Evolutionary conservation across 2,113 vertebrate species (phyloP).

Genomic region (Caretta caretta): DNA sequence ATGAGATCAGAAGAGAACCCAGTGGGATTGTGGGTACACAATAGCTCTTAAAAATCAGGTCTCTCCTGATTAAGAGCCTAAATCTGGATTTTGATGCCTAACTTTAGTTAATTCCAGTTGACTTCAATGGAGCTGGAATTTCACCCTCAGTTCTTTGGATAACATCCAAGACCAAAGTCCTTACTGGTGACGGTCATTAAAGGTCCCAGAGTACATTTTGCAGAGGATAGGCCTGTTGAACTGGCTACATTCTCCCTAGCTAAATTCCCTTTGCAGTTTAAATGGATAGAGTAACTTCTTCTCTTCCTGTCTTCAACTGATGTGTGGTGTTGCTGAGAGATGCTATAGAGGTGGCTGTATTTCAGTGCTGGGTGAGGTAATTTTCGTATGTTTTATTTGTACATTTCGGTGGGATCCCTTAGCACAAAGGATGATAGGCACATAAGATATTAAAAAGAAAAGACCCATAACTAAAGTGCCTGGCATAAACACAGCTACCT

Average conservation of each 20-base stretch:
- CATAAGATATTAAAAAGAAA: not conserved
- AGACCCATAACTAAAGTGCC: not conserved
- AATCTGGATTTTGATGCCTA: not conserved
- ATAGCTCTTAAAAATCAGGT: not conserved
- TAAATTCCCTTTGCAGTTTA: conserved; percentile 64
- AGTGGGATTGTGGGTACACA: not conserved
- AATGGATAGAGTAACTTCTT: conserved; percentile 22
- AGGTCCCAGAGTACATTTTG: conserved; percentile 18
- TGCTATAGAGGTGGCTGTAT: not conserved
- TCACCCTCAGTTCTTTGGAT: conserved; percentile 29
- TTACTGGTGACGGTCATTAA: conserved; percentile 22
- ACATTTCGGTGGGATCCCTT: not conserved
- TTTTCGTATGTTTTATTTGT: not conserved
- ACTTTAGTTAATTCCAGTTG: not conserved
- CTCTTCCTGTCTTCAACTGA: not conserved
- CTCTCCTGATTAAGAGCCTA: not conserved
- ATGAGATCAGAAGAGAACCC: too few relatives aligned
- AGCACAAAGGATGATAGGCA: accelerated
- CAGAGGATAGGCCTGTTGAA: conserved; percentile 55
- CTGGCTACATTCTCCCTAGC: conserved; percentile 41
- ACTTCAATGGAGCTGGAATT: not conserved
- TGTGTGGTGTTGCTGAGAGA: not conserved
- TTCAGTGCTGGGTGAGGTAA: not conserved
- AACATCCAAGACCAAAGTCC: conserved; percentile 20
- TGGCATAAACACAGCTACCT: not conserved